Evolutionary conservation across 53 echinoderm and acorn worm genomes (phyloP).

Genomic region (Arbacia lixula): DNA sequence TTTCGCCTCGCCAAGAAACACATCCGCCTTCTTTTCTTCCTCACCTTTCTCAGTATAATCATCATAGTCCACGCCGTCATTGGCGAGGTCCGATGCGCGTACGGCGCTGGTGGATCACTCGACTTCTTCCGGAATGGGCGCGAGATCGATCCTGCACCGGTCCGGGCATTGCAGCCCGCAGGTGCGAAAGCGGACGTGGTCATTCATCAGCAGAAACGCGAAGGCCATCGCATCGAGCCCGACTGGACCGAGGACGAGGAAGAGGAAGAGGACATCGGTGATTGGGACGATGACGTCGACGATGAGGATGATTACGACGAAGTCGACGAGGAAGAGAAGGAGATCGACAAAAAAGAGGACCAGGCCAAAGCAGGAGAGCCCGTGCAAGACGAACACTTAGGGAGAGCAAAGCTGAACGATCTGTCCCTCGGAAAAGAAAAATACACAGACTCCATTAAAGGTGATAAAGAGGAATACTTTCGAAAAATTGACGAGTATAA

Average conservation of each 20-base stretch:
- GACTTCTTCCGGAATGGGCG: background rate
- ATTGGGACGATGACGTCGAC: background rate
- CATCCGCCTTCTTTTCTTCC: background rate
- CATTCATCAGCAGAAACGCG: background rate
- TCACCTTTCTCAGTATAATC: background rate
- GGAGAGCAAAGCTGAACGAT: background rate
- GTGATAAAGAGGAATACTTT: background rate
- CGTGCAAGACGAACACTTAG: background rate
- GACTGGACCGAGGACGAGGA: slow-evolving; percentile 7
- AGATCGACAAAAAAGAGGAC: background rate
- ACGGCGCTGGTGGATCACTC: background rate
- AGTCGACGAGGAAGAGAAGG: background rate
- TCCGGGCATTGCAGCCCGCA: too few species aligned
- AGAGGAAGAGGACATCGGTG: background rate
- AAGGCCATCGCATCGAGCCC: background rate
- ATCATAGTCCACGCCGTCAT: background rate
- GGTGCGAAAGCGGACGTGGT: too few species aligned
- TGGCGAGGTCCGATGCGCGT: background rate
- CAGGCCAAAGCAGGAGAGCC: background rate
- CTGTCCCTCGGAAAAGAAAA: background rate
- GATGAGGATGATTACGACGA: too few species aligned
- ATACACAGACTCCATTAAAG: background rate
- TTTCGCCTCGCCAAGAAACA: background rate
- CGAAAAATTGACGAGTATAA: background rate
- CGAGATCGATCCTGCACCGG: background rate